phyloP scores from a whole-genome alignment of 2,888 invertebrate species.

The Silvanus unidentatus region DNA sequence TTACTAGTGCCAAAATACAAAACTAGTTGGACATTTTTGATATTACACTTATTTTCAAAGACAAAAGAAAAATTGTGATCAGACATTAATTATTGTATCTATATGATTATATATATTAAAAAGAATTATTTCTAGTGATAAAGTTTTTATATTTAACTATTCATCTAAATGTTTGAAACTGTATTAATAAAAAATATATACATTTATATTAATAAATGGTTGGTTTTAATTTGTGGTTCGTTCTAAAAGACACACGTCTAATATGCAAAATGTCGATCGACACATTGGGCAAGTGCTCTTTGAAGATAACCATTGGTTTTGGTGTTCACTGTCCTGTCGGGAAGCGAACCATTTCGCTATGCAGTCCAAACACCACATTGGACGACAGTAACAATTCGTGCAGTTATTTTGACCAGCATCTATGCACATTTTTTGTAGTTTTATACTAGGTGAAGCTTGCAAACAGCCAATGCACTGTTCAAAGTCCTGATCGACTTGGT shows the following conservation, averaged over 20 bases:
- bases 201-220: too few relatives aligned
- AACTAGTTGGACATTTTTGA: too few relatives aligned
- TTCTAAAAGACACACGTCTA: conserved; percentile 63
- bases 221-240: too few relatives aligned
- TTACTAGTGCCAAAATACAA: too few relatives aligned
- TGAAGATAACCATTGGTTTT: conserved; percentile 71
- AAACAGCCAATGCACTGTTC: conserved; percentile 88
- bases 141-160: too few relatives aligned
- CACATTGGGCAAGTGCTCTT: conserved; percentile 88
- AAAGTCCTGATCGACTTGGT: conserved; percentile 55
- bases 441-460: conserved; percentile 67
- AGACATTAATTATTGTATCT: too few relatives aligned
- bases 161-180: too few relatives aligned
- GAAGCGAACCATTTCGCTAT: conserved; percentile 86
- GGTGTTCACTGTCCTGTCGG: conserved; percentile 63
- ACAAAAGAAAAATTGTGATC: too few relatives aligned
- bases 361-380: conserved; percentile 86
- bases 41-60: too few relatives aligned
- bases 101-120: too few relatives aligned
- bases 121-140: too few relatives aligned
- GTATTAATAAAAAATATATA: too few relatives aligned
- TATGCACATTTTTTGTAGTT: conserved; percentile 66
- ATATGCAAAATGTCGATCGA: conserved; percentile 74
- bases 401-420: conserved; percentile 48
- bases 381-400: conserved; percentile 65